Evolutionary conservation across 2,888 invertebrate genomes (phyloP).

Genomic region (Neuroscelio doddi): DNA sequence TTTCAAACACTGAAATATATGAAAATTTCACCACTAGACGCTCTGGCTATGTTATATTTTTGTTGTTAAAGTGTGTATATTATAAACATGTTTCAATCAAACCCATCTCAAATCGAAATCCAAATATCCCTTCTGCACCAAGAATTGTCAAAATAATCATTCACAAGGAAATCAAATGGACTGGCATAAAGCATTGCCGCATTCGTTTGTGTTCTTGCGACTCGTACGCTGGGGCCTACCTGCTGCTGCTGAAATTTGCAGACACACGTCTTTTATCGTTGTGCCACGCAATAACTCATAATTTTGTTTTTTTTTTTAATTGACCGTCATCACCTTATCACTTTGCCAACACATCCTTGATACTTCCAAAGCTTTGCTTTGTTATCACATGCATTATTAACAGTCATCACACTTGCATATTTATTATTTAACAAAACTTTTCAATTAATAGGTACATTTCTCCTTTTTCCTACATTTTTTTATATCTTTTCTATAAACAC

Average conservation of each 20-base stretch:
- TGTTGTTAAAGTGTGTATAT: background rate
- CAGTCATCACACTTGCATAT: slow-evolving; percentile 45
- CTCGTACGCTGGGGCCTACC: slow-evolving; percentile 49
- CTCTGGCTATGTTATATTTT: slow-evolving; percentile 2
- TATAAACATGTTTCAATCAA: no score
- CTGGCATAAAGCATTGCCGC: slow-evolving; percentile 13
- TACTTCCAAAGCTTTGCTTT: slow-evolving; percentile 65
- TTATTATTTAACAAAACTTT: slow-evolving; percentile 25
- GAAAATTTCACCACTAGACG: no score
- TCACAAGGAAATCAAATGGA: background rate
- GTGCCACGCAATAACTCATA: slow-evolving; percentile 36
- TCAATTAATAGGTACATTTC: slow-evolving; percentile 22
- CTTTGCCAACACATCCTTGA: slow-evolving; percentile 70
- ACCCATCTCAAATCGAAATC: no score
- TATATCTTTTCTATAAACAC: slow-evolving; percentile 42
- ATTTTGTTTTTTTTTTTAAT: slow-evolving; percentile 30
- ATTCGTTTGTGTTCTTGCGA: slow-evolving; percentile 10
- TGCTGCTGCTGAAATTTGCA: slow-evolving; percentile 61
- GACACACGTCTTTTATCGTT: slow-evolving; percentile 39
- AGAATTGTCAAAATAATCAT: slow-evolving; percentile 12
- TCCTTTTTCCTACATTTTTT: slow-evolving; percentile 34
- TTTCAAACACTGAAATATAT: no score
- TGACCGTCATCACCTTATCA: slow-evolving; percentile 55
- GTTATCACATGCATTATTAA: slow-evolving; percentile 60
- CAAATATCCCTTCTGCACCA: no score